A percentile compares a stretch with the other conserved stretches of the same genome.
These are phyloP conservation scores for Pogonomyrmex californicus DNA, from an alignment of 1,140 invertebrate genomes.

Conservation along the genomic window DNA sequence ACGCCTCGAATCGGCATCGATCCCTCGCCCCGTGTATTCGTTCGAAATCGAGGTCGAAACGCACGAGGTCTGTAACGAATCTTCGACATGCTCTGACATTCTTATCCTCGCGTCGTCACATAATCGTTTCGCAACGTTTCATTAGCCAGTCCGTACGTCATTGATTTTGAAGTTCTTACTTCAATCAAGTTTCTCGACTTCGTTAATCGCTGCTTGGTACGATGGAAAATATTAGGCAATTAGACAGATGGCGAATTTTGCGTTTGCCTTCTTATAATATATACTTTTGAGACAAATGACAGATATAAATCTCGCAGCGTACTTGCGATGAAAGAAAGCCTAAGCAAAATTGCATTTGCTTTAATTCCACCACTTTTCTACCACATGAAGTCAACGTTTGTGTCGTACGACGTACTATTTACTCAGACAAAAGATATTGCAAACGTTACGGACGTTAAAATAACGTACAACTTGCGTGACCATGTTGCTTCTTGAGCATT, in stretches of 20 bases:
- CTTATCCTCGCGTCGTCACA: not conserved
- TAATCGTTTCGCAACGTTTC: conserved; percentile 47
- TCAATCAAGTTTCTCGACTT: not conserved
- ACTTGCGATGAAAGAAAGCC: not conserved
- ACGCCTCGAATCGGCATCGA: conserved; percentile 80
- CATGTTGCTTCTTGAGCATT: conserved; percentile 31
- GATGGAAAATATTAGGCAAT: conserved; percentile 37
- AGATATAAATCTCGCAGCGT: not conserved
- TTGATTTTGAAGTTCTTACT: conserved; percentile 2
- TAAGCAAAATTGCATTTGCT: not conserved
- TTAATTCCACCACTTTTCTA: conserved; percentile 17
- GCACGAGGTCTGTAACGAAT: conserved; percentile 19
- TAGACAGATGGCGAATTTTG: not conserved
- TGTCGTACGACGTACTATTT: conserved; percentile 5
- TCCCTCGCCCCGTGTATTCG: conserved; percentile 46
- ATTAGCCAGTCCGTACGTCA: not conserved
- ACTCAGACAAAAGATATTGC: conserved; percentile 19
- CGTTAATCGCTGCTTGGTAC: not conserved
- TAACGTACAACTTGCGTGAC: conserved; percentile 37
- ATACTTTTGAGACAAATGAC: conserved; percentile 8
- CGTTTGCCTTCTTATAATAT: not conserved
- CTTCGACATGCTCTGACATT: no score
- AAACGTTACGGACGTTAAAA: conserved; percentile 44
- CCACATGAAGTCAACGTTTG: not conserved
- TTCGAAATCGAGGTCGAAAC: conserved; percentile 67